phyloP scores from a whole-genome alignment of 1,140 invertebrate genomes.

The Drosophila fuyamai region DNA sequence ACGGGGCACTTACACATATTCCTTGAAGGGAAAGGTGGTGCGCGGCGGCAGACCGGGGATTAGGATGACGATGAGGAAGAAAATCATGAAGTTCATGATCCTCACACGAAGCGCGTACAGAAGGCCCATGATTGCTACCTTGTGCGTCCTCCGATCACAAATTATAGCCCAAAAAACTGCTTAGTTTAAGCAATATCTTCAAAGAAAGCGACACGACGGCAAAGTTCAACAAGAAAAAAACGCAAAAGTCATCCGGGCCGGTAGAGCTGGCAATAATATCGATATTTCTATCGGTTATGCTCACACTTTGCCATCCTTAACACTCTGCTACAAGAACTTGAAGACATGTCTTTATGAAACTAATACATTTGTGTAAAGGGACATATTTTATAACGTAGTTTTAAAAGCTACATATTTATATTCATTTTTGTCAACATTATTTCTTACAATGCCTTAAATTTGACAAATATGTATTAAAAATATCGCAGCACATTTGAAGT shows the following conservation, averaged over 20 bases:
- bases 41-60: constrained; percentile 78
- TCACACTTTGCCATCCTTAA: background rate
- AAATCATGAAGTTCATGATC: constrained; percentile 81
- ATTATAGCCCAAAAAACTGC: constrained; percentile 18
- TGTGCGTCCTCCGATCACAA: constrained; percentile 11
- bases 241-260: constrained; percentile 62
- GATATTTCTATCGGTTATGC: constrained; percentile 3
- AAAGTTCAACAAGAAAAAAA: constrained; percentile 73
- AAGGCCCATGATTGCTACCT: constrained; percentile 68
- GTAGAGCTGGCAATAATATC: constrained; percentile 47
- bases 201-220: constrained; percentile 76
- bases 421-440: no score
- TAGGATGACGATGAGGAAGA: constrained; percentile 76
- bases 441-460: no score
- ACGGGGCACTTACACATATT: constrained; percentile 69
- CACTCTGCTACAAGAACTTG: constrained; percentile 1
- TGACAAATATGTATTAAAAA: background rate
- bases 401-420: no score
- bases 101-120: constrained; percentile 62
- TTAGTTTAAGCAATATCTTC: constrained; percentile 26
- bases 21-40: constrained; percentile 81
- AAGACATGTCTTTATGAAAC: no score
- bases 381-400: no score
- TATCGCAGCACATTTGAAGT: background rate
- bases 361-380: no score